Conservation (phyloP, 2,113 vertebrate species). For the Columbina picui region DNA sequence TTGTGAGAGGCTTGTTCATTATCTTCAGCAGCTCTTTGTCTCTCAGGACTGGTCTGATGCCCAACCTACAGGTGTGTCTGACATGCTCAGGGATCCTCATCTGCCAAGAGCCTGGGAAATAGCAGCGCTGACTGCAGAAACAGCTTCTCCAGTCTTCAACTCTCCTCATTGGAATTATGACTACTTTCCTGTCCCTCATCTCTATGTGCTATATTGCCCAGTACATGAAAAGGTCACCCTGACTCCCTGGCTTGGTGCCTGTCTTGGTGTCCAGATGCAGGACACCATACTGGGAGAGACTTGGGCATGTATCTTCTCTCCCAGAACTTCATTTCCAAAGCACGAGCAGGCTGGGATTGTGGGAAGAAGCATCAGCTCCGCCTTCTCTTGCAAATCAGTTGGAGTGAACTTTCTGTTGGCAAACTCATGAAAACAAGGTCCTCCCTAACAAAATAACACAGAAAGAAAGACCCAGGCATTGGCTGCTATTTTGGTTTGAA, state of each 20-base stretch:
- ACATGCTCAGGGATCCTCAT: not conserved
- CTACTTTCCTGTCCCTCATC: not conserved
- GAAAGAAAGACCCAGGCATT: not conserved
- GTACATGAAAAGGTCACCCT: not conserved
- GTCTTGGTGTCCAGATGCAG: not conserved
- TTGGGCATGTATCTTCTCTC: not conserved
- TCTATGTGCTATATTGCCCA: not conserved
- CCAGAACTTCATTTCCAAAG: not conserved
- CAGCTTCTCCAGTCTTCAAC: not conserved
- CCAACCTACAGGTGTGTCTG: not conserved
- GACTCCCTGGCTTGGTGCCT: not conserved
- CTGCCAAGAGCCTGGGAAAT: not conserved
- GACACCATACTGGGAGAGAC: fast-evolving
- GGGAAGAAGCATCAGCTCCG: not conserved
- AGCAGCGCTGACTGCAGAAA: not conserved
- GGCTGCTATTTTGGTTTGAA: not conserved
- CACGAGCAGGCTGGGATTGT: not conserved
- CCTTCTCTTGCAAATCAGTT: not conserved
- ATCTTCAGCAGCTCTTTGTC: not conserved
- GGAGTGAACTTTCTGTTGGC: not conserved
- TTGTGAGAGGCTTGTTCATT: not conserved
- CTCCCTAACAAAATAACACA: not conserved
- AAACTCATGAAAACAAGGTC: not conserved
- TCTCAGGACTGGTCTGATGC: not conserved
- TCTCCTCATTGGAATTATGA: not conserved